Base-by-base conservation (phyloP, 2,797 vertebrate genomes). In the Spea hammondii region DNA sequence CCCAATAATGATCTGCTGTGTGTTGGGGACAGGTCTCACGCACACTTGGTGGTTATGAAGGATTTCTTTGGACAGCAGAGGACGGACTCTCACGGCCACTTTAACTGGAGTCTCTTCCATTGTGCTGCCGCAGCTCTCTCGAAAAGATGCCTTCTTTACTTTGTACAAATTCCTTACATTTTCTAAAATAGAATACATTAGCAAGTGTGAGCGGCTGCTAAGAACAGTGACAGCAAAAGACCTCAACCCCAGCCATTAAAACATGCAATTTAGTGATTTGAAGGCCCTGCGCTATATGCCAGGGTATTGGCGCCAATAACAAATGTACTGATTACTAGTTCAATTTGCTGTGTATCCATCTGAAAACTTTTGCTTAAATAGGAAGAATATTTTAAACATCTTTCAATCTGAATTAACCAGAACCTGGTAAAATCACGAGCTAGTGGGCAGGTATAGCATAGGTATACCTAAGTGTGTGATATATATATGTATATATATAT, bases 81-180 rank as follows among this genome's bases (percentile, higher is more conserved):
- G 96, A 59, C 96, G 93, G 83, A 98, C 83, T 64, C 96, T 93
- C 75, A 96, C 89, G 75, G 95, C 96, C 65, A 97, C 96, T 84
- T 94, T 94, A 66, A 97, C 87, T 71, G 92, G 89, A 73, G 91
- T 93, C 83, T 96, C 95, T 77, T 88, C 90, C 95, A 95, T 95
- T 71, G 68, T 83, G 80, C 71, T 60, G 7, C 14, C 6, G 5
- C 13, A 5, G 2, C 5, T 51, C 4, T 4, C 9, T 4, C n/a
- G 6, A 14, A 3, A 13, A 32, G 5, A 4, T 32, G n/a, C 32
- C 32, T 4, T 44, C 11, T 14, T 46, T 48, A 13, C 32, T 49
- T 45, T 6, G 9, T 65, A 47, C 48, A 6, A 48, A 54, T 49
- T 75, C 70, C 68, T 17, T 53, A 49, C 65, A 79, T 71, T 70